Evolutionary conservation across 2,888 invertebrate species (phyloP).

Genomic region (Cephus nigrinus): DNA sequence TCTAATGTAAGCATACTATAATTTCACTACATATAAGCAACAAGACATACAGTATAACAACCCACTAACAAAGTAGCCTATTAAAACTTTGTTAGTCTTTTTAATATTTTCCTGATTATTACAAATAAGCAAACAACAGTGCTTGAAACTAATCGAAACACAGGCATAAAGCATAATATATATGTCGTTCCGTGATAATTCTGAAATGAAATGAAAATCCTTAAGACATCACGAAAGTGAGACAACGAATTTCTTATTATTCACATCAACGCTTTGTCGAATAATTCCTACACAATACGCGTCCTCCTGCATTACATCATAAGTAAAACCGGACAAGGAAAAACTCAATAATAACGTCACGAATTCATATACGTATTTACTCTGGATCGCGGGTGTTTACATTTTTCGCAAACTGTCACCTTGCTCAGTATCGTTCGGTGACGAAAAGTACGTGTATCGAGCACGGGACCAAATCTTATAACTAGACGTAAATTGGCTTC

Average conservation of each 20-base stretch:
- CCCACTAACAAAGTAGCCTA: neutral
- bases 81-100: neutral
- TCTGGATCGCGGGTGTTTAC: slow-evolving; percentile 46
- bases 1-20: neutral
- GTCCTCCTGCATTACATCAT: neutral
- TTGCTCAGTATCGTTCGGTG: slow-evolving; percentile 27
- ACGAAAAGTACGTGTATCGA: neutral
- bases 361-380: neutral
- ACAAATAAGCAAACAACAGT: neutral
- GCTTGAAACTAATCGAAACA: neutral
- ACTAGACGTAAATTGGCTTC: neutral
- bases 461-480: neutral
- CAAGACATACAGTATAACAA: neutral
- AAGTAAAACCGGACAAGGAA: neutral
- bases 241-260: neutral
- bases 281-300: neutral
- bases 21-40: neutral
- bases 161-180: neutral
- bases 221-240: neutral
- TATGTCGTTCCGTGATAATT: neutral
- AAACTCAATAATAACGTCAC: neutral
- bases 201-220: neutral
- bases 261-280: neutral
- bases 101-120: neutral
- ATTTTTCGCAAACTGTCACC: slow-evolving; percentile 45